Percentiles rank a stretch among this genome's conserved stretches.
These are phyloP conservation scores for Oryzias melastigma DNA, from an alignment of 2,113 vertebrate genomes.

Conservation along the genomic window DNA sequence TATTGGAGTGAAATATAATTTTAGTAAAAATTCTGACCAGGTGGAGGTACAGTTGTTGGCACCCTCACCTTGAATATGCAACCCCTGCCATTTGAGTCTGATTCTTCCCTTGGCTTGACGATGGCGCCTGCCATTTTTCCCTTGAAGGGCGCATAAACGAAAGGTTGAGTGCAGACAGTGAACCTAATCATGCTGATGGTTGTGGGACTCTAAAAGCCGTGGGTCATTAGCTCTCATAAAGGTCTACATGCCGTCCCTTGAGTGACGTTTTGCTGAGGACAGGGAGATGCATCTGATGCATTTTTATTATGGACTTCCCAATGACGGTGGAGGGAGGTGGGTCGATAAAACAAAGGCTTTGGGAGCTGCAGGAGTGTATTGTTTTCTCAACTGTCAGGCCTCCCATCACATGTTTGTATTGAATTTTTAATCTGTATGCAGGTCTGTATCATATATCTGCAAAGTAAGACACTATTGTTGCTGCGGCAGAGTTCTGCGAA, in stretches of 20 bases:
- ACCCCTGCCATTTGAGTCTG: slow-evolving; percentile 20
- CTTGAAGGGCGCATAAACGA: slow-evolving; percentile 70
- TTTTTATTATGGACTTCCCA: slow-evolving; percentile 68
- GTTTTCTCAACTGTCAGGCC: slow-evolving; percentile 53
- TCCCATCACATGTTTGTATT: slow-evolving; percentile 53
- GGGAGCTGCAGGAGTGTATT: slow-evolving; percentile 59
- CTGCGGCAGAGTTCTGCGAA: slow-evolving; percentile 29
- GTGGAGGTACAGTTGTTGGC: slow-evolving; percentile 16
- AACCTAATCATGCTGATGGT: slow-evolving; percentile 78
- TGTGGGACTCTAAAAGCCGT: slow-evolving; percentile 69
- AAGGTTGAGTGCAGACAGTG: slow-evolving; percentile 62
- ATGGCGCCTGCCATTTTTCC: slow-evolving; percentile 58
- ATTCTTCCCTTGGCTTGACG: slow-evolving; percentile 62
- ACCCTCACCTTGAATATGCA: slow-evolving; percentile 35
- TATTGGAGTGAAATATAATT: slow-evolving; percentile 21
- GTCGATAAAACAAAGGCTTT: slow-evolving; percentile 63
- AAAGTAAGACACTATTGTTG: slow-evolving; percentile 32
- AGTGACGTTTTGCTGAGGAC: slow-evolving; percentile 66
- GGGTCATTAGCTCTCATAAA: slow-evolving; percentile 77
- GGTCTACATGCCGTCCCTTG: slow-evolving; percentile 65
- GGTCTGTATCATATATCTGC: slow-evolving; percentile 56
- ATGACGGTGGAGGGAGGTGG: slow-evolving; percentile 43
- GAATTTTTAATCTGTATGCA: slow-evolving; percentile 51
- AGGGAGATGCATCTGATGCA: slow-evolving; percentile 68
- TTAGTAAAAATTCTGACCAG: slow-evolving; percentile 3